Conservation (phyloP, 2,797 vertebrate species). For the Epinephelus malabaricus region DNA sequence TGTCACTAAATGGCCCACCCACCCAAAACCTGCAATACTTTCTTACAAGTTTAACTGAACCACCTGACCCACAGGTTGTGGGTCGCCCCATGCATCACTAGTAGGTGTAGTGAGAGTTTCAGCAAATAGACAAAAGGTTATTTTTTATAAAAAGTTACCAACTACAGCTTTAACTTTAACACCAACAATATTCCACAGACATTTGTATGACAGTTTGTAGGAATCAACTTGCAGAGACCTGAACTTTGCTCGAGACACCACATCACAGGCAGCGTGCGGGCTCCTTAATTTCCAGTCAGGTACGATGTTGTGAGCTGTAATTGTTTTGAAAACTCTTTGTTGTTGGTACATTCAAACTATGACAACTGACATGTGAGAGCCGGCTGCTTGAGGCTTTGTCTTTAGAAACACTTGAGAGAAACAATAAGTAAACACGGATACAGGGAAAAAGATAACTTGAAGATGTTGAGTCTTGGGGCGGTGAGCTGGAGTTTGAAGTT, state of each 20-base stretch:
- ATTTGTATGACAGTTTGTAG: background rate
- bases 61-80: no score
- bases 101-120: no score
- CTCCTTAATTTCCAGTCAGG: background rate
- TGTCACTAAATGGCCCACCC: no score
- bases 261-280: background rate
- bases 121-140: no score
- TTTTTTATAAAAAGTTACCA: no score
- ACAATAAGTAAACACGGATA: background rate
- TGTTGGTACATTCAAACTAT: background rate
- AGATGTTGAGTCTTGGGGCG: background rate
- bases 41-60: no score
- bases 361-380: background rate
- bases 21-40: no score
- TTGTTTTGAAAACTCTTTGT: background rate
- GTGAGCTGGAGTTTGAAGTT: slow-evolving; percentile 1
- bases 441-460: background rate
- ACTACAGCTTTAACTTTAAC: background rate
- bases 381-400: background rate
- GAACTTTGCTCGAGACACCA: slow-evolving; percentile 11
- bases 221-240: slow-evolving; percentile 10
- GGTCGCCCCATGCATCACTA: no score
- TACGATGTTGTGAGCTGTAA: background rate
- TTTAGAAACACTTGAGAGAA: no score
- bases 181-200: background rate